These are phyloP conservation scores for Acipenser transmontanus DNA, from an alignment of 2,797 vertebrate species.

Conservation along the genomic window DNA sequence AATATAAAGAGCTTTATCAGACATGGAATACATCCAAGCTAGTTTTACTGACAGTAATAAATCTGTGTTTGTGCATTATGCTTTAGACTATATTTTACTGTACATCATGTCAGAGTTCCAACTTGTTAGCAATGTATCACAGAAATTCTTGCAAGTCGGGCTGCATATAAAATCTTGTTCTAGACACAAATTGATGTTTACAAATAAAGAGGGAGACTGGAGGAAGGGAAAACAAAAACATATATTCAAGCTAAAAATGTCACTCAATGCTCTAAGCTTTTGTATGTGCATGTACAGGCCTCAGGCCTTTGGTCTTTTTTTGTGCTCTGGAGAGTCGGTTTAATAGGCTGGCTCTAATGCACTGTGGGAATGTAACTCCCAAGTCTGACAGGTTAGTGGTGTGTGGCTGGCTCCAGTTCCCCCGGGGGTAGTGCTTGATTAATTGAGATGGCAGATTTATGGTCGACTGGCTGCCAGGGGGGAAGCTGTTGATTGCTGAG, in stretches of 20 bases:
- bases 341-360: constrained; percentile 22
- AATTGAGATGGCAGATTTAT: constrained; percentile 58
- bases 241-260: constrained; percentile 6
- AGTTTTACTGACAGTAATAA: not conserved
- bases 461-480: constrained; percentile 33
- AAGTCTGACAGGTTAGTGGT: constrained; percentile 38
- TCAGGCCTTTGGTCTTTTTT: constrained; percentile 13
- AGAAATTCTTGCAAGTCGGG: not conserved
- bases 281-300: constrained; percentile 15
- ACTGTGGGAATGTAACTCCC: constrained; percentile 33
- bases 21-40: not conserved
- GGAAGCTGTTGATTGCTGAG: constrained; percentile 27
- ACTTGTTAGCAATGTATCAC: constrained; percentile 1
- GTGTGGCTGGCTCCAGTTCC: constrained; percentile 42
- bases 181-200: not conserved
- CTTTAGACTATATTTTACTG: not conserved
- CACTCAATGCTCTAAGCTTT: constrained; percentile 24
- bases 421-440: constrained; percentile 46
- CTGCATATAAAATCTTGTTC: not conserved
- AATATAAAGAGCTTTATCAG: not conserved
- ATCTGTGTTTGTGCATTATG: not conserved
- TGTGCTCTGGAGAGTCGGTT: constrained; percentile 35
- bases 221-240: not conserved
- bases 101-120: not conserved
- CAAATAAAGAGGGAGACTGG: not conserved